Evolutionary conservation across 2,888 invertebrate genomes (phyloP).

Genomic region (Omphaloscelis lunosa): DNA sequence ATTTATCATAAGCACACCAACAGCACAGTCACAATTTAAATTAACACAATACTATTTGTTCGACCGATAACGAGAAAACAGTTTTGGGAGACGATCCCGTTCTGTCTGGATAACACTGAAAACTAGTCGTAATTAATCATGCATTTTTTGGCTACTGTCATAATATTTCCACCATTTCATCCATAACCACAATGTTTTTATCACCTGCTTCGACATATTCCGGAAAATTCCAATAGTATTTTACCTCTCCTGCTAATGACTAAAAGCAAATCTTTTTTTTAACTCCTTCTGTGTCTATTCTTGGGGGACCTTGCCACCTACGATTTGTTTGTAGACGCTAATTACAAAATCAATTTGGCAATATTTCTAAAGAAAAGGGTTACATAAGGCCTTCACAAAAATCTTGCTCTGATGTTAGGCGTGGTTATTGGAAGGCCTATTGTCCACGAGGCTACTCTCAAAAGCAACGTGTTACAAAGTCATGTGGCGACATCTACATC

Average conservation of each 20-base stretch:
- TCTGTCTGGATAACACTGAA: not conserved
- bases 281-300: conserved; percentile 5
- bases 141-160: too few relatives aligned
- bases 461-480: not conserved
- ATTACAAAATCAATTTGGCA: conserved; percentile 44
- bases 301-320: conserved; percentile 25
- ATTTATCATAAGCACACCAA: too few relatives aligned
- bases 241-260: not conserved
- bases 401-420: not conserved
- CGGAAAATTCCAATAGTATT: not conserved
- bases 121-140: not conserved
- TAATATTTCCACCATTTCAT: too few relatives aligned
- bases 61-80: not conserved
- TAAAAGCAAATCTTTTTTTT: not conserved
- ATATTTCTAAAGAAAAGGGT: not conserved
- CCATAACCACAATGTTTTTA: not conserved
- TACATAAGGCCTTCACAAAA: not conserved
- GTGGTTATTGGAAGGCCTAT: too few relatives aligned
- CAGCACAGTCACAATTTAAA: too few relatives aligned
- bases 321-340: conserved; percentile 8
- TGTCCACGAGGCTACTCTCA: not conserved
- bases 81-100: not conserved
- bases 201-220: not conserved
- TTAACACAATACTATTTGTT: not conserved
- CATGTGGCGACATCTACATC: too few relatives aligned